A percentile compares a stretch with the other conserved stretches of the same genome.
These are phyloP conservation scores for Poicephalus gulielmi DNA, from an alignment of 2,113 vertebrate genomes.

Conservation along the genomic window DNA sequence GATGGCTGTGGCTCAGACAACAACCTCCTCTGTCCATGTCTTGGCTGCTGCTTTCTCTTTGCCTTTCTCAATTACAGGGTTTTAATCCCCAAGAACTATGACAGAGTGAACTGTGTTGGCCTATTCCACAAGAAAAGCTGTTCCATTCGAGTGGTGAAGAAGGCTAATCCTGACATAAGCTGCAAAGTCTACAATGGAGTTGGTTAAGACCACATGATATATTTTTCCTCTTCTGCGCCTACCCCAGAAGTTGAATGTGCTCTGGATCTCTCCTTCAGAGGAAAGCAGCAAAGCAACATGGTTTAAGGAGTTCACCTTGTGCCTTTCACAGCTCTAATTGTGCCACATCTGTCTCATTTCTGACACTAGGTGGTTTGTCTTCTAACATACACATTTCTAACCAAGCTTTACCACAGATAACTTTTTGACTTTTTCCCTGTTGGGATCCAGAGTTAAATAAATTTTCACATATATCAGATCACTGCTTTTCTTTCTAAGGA, in stretches of 20 bases:
- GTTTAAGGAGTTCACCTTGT: neutral
- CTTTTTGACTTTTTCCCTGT: neutral
- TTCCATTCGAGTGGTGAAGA: constrained; percentile 61
- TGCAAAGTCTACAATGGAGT: constrained; percentile 55
- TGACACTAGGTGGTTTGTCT: neutral
- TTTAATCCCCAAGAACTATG: constrained; percentile 50
- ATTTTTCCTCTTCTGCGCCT: neutral
- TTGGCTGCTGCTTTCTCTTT: neutral
- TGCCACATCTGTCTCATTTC: neutral
- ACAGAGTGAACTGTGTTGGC: constrained; percentile 47
- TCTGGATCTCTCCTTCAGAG: neutral
- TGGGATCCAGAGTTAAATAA: constrained; percentile 25
- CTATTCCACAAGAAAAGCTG: constrained; percentile 62
- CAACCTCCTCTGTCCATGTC: neutral
- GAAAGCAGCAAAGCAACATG: neutral
- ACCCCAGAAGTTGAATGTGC: neutral
- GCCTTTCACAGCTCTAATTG: neutral
- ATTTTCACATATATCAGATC: neutral
- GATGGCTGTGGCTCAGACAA: neutral
- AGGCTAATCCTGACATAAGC: constrained; percentile 41
- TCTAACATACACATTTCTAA: neutral
- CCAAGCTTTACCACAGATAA: neutral
- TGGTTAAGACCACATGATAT: neutral
- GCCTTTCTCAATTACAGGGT: constrained; percentile 44
- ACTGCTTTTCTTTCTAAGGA: neutral